phyloP scores from a whole-genome alignment of 2,113 vertebrate species.

The Lanius ludovicianus region DNA sequence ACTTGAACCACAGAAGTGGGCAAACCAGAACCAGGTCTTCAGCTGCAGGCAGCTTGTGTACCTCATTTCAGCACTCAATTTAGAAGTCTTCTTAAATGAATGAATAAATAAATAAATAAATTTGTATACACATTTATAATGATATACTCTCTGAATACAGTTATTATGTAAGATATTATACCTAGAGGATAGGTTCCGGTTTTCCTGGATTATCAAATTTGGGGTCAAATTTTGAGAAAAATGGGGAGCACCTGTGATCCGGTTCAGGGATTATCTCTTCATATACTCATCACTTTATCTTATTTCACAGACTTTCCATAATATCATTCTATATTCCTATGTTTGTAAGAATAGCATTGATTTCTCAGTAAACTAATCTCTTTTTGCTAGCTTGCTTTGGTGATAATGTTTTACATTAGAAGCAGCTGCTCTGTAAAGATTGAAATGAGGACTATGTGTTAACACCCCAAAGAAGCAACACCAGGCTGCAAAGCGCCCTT shows the following conservation, averaged over 20 bases:
- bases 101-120: neutral
- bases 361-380: conserved; percentile 25
- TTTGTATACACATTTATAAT: neutral
- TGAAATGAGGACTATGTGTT: neutral
- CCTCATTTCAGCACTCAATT: neutral
- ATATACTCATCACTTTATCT: neutral
- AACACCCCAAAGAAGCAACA: neutral
- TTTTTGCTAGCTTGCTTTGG: neutral
- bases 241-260: neutral
- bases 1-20: neutral
- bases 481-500: neutral
- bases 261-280: neutral
- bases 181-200: neutral
- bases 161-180: neutral
- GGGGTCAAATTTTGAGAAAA: neutral
- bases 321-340: neutral
- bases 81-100: neutral
- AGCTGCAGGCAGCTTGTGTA: neutral
- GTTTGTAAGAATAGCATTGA: neutral
- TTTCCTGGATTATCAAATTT: neutral
- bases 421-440: neutral
- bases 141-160: neutral
- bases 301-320: neutral
- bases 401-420: neutral
- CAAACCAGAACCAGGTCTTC: neutral